Evolutionary conservation across 2,888 invertebrate species (phyloP).

Genomic region (Hirtodrosophila alboralis): DNA sequence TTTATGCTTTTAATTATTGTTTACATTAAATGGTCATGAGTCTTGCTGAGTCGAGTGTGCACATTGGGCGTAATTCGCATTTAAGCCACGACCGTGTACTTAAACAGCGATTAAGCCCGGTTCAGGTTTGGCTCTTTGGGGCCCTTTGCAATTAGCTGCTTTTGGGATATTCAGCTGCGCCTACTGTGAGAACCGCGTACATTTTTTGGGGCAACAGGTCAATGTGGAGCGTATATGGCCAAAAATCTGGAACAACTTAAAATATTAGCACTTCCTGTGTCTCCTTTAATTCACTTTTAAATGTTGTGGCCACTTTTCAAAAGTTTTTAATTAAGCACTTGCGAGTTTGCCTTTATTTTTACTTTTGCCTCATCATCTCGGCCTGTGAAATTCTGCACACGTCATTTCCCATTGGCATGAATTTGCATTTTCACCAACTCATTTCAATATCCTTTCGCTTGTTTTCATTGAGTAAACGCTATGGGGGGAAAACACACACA

Average conservation of each 20-base stretch:
- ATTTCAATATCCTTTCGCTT: conserved; percentile 79
- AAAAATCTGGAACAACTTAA: conserved; percentile 18
- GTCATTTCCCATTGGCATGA: conserved; percentile 78
- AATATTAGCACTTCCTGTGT: conserved; percentile 57
- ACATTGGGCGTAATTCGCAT: conserved; percentile 80
- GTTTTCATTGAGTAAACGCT: conserved; percentile 70
- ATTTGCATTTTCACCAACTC: conserved; percentile 77
- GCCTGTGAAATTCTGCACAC: conserved; percentile 76
- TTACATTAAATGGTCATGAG: conserved; percentile 80
- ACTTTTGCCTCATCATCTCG: conserved; percentile 59
- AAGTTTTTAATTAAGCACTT: conserved; percentile 74
- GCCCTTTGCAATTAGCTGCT: conserved; percentile 57
- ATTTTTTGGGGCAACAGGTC: conserved; percentile 75
- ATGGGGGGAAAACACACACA: conserved; percentile 36
- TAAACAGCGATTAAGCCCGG: conserved; percentile 75
- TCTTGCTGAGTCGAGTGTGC: conserved; percentile 49
- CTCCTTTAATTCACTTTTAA: conserved; percentile 71
- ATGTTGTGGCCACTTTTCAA: conserved; percentile 43
- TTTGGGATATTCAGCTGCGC: conserved; percentile 23
- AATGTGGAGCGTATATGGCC: conserved; percentile 36
- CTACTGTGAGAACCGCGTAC: conserved; percentile 63
- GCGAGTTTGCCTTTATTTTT: conserved; percentile 18
- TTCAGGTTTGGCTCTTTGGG: conserved; percentile 12
- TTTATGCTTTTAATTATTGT: conserved; percentile 75
- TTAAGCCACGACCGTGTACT: conserved; percentile 74